Percentiles rank a stretch among this genome's conserved stretches.
Conservation (phyloP, 2,888 invertebrate species). For the Orchesellides sinensis region DNA sequence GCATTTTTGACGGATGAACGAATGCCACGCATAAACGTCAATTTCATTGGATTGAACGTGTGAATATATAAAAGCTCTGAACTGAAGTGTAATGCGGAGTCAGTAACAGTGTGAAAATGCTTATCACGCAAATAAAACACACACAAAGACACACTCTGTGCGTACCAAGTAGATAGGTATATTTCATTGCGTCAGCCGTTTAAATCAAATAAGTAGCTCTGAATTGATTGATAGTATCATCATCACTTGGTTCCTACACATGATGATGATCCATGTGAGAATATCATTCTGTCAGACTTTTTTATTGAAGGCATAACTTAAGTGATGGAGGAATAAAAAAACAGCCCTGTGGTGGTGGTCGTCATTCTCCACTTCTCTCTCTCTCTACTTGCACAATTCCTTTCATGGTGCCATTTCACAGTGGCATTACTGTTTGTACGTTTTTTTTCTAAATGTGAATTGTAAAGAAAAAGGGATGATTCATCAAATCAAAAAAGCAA, state of each 20-base stretch:
- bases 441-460: slow-evolving; percentile 1
- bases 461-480: background rate
- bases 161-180: background rate
- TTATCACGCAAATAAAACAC: slow-evolving; percentile 32
- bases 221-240: slow-evolving; percentile 50
- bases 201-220: slow-evolving; percentile 40
- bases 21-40: background rate
- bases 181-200: background rate
- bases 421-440: background rate
- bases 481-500: slow-evolving; percentile 35
- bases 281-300: slow-evolving; percentile 5
- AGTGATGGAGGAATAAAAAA: slow-evolving; percentile 17
- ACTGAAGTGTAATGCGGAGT: too few relatives aligned
- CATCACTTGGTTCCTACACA: background rate
- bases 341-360: slow-evolving; percentile 50
- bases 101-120: slow-evolving; percentile 43
- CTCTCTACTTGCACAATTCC: background rate
- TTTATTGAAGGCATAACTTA: background rate
- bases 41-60: background rate
- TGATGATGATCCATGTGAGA: slow-evolving; percentile 15
- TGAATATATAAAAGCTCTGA: too few relatives aligned
- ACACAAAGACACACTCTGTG: too few relatives aligned
- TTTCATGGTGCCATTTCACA: slow-evolving; percentile 28
- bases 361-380: slow-evolving; percentile 1
- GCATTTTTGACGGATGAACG: slow-evolving; percentile 41